phyloP scores from a whole-genome alignment of 2,888 invertebrate species.

The Xestoiulus laeticollis region DNA sequence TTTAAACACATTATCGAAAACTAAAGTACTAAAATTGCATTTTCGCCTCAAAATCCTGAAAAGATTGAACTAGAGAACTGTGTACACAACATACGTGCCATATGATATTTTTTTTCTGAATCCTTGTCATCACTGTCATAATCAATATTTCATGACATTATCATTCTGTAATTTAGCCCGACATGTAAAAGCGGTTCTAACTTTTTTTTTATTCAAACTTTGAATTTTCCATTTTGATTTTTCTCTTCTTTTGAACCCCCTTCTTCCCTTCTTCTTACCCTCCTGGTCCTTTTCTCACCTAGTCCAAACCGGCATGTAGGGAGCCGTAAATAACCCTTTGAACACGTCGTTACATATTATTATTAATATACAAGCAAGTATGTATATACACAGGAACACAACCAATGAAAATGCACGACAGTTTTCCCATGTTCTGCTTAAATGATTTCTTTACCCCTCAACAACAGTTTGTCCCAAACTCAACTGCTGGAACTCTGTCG shows the following conservation, averaged over 20 bases:
- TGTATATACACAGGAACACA: conserved; percentile 36
- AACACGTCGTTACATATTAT: conserved; percentile 37
- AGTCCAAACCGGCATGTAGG: not conserved
- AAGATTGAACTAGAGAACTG: not conserved
- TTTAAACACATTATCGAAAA: too few species aligned
- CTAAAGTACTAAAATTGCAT: too few species aligned
- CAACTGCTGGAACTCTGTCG: not conserved
- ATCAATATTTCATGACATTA: conserved; percentile 30
- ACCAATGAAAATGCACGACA: not conserved
- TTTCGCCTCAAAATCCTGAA: too few species aligned
- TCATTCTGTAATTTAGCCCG: not conserved
- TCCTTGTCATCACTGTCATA: conserved; percentile 7
- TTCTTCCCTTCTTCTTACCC: not conserved
- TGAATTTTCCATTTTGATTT: not conserved
- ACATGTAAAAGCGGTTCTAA: not conserved
- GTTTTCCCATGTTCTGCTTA: conserved; percentile 35
- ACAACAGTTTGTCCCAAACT: conserved; percentile 43
- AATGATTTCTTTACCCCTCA: conserved; percentile 41
- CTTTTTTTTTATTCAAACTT: not conserved
- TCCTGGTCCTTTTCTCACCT: conserved; percentile 7
- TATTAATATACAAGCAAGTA: not conserved
- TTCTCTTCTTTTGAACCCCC: not conserved
- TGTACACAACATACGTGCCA: not conserved
- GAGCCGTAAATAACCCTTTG: conserved; percentile 40
- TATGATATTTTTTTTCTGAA: not conserved